Base-by-base conservation (phyloP, 2,888 invertebrate species). In the Amblyjoppa fuscipennis region DNA sequence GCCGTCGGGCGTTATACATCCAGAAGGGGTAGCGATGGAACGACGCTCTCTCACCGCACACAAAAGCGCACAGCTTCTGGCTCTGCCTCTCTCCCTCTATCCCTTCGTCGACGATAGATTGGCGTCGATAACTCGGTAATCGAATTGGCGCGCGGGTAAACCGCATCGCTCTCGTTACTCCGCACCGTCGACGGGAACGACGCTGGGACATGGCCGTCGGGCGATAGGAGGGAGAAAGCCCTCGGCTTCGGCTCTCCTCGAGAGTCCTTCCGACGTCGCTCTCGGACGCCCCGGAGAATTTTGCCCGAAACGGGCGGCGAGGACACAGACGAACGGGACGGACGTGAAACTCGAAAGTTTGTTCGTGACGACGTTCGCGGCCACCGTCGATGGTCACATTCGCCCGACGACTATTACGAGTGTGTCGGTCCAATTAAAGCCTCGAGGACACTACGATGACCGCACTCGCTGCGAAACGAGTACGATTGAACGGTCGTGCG, bases 81-180 rank as follows among this genome's bases (percentile, higher is more conserved):
- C 61, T 70, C 49, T 75, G 41, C 13, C 31, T 66, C 66, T 66
- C 53, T 74, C 66, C 59, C 45, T 56, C 71, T 73, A 51, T 49
- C 51, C 51, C 68, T 77, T 66, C 41, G 70, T 61, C 41, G 45
- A 70, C 70, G 81, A 85, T 87, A 81, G 77, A 87, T 85, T 76
- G 85, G 79, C 83, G 74, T 81, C 87, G 81, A 87, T 85, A 85
- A 87, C 85, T 87, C 77, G 83, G 77, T 78, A 83, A 87, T 87
- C 76, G 83, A 85, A 87, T 87, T 85, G 83, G 66, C 81, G 82
- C 84, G 76, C 66, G 45, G 81, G 80, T 83, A 83, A 75, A 75
- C 79, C 80, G 75, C 83, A 81, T 45, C 41, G 59, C 59, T 74
- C 71, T 73, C 70, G 70, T 61, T 61, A 74, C 45, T 61, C 28